Evolutionary conservation across 2,797 vertebrate species (phyloP).

Genomic region (Thaleichthys pacificus): DNA sequence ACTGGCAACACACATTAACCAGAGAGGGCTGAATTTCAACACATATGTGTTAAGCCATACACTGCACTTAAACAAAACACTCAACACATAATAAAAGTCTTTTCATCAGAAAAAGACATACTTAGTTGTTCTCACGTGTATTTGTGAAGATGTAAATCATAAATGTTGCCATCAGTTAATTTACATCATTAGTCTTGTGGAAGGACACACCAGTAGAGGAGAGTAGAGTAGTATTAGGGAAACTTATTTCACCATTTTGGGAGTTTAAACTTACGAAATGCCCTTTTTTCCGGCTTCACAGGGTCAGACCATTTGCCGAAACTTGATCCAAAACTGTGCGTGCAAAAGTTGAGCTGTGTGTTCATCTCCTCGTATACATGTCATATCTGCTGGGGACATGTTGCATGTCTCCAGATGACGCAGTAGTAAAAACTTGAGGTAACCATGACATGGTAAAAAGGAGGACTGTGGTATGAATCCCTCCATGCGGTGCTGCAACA

Average conservation of each 20-base stretch:
- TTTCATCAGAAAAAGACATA: not conserved
- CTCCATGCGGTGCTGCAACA: slow-evolving; percentile 66
- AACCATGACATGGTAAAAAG: slow-evolving; percentile 55
- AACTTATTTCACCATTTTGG: not conserved
- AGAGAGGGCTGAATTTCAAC: slow-evolving; percentile 45
- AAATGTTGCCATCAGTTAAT: not conserved
- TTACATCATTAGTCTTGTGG: not conserved
- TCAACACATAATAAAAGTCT: slow-evolving; percentile 13
- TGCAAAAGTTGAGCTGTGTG: too few relatives aligned
- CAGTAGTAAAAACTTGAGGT: slow-evolving; percentile 19
- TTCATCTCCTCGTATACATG: not conserved
- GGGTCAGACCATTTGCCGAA: too few relatives aligned
- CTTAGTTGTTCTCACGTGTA: not conserved
- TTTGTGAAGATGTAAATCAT: not conserved
- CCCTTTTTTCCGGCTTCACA: not conserved
- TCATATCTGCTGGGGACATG: not conserved
- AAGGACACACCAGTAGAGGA: not conserved
- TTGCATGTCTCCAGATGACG: not conserved
- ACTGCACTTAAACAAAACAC: slow-evolving; percentile 5
- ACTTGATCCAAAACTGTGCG: too few relatives aligned
- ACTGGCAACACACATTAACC: slow-evolving; percentile 60
- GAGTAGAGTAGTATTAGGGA: not conserved
- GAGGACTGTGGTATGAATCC: slow-evolving; percentile 52
- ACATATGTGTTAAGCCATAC: slow-evolving; percentile 49
- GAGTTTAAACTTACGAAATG: not conserved